A percentile compares a stretch with the other conserved stretches of the same genome.
Conservation (phyloP, 30 jellyfish, hydroid and myxozoan species). For the Rhopilema esculentum region DNA sequence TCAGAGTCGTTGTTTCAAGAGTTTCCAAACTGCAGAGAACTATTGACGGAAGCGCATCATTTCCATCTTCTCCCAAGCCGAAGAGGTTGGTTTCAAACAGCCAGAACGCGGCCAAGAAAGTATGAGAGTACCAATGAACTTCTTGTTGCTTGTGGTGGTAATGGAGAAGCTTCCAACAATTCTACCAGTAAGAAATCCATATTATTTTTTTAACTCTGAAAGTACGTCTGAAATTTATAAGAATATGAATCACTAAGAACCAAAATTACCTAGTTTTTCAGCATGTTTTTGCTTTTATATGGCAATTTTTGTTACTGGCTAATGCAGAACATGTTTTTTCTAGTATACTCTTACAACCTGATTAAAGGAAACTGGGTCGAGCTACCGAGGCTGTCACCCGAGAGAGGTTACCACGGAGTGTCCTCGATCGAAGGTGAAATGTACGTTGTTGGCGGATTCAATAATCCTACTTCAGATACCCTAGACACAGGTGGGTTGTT, state of each 20-base stretch:
- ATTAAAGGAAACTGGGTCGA: conserved; percentile 96
- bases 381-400: conserved; percentile 88
- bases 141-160: conserved; percentile 98
- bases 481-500: conserved; percentile 86
- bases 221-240: too few species aligned
- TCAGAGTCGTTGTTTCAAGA: conserved; percentile 87
- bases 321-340: neutral
- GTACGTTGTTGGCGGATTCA: conserved; percentile 95
- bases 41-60: conserved; percentile 94
- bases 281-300: neutral
- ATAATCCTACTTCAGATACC: conserved; percentile 84
- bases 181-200: conserved; percentile 78
- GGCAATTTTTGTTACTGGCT: neutral
- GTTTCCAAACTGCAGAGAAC: conserved; percentile 92
- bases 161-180: conserved; percentile 93
- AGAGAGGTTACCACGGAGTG: conserved; percentile 97
- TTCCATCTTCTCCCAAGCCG: conserved; percentile 91
- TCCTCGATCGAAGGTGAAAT: conserved; percentile 96
- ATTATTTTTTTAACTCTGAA: neutral
- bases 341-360: conserved; percentile 89
- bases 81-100: conserved; percentile 87
- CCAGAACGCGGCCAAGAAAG: conserved; percentile 96
- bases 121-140: conserved; percentile 94
- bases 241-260: too few species aligned
- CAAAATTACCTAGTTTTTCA: too few species aligned